Percentiles rank a stretch among this genome's conserved stretches.
These are phyloP conservation scores for Rhagium mordax DNA, from an alignment of 2,888 invertebrate genomes.

Conservation along the genomic window DNA sequence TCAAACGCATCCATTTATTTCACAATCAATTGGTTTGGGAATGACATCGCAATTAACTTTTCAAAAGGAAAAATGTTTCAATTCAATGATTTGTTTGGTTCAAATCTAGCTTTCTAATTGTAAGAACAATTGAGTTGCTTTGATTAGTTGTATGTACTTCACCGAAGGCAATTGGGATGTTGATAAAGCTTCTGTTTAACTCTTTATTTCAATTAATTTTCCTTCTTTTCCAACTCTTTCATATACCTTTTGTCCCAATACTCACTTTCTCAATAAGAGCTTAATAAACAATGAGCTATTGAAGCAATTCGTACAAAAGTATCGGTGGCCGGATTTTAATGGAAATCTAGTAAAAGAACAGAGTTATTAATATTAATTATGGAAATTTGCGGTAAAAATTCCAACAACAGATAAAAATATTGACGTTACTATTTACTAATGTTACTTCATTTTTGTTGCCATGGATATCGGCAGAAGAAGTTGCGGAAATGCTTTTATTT, in stretches of 20 bases:
- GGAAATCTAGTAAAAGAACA: background rate
- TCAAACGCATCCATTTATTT: background rate
- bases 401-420: too few relatives aligned
- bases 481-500: background rate
- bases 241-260: background rate
- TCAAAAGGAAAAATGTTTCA: constrained; percentile 2
- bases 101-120: background rate
- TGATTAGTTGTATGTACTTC: background rate
- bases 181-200: background rate
- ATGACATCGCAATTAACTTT: background rate
- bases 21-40: background rate
- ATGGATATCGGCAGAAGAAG: too few relatives aligned
- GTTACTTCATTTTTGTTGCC: too few relatives aligned
- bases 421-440: too few relatives aligned
- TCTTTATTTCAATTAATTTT: background rate
- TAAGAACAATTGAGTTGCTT: background rate
- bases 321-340: background rate
- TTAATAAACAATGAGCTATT: background rate
- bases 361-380: background rate
- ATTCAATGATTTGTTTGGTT: background rate
- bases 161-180: background rate
- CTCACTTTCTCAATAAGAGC: background rate
- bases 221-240: background rate
- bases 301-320: background rate
- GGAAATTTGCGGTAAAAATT: too few relatives aligned